These are phyloP conservation scores for Pseudomyrmex gracilis DNA, from an alignment of 1,140 invertebrate genomes.

Conservation along the genomic window DNA sequence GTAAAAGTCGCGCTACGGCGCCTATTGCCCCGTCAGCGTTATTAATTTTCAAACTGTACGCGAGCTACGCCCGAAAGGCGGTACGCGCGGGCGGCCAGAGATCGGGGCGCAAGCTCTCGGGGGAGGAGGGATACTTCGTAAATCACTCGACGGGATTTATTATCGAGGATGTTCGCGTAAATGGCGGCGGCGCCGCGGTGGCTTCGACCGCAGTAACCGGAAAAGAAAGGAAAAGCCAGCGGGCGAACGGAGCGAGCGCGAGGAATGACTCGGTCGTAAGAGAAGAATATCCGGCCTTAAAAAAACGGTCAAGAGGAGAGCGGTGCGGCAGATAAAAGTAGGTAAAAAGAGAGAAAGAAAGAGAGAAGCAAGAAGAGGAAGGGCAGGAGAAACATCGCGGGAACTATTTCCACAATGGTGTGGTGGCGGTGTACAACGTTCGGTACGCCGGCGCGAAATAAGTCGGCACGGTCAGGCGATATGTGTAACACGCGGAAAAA, in stretches of 20 bases:
- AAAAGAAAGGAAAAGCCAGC: conserved; percentile 42
- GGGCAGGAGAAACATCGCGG: conserved; percentile 32
- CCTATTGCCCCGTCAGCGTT: conserved; percentile 46
- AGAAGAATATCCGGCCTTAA: conserved; percentile 58
- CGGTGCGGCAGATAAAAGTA: background rate
- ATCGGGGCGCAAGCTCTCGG: background rate
- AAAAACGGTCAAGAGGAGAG: conserved; percentile 26
- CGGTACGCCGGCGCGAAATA: conserved; percentile 35
- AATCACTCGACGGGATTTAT: conserved; percentile 67
- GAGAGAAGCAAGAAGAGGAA: conserved; percentile 22
- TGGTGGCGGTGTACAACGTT: conserved; percentile 44
- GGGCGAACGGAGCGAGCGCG: conserved; percentile 26
- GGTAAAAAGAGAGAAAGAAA: background rate
- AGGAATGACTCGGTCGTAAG: conserved; percentile 44
- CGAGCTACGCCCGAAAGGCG: conserved; percentile 40
- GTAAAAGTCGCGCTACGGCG: conserved; percentile 46
- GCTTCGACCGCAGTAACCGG: conserved; percentile 32
- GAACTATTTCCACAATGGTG: conserved; percentile 51
- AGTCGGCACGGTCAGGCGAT: conserved; percentile 45
- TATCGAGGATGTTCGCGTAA: conserved; percentile 66
- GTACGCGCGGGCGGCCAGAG: background rate
- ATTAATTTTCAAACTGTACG: conserved; percentile 57
- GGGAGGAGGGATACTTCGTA: conserved; percentile 54
- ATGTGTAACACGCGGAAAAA: conserved; percentile 63
- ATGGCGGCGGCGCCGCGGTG: conserved; percentile 43